Percentiles rank a stretch among this genome's conserved stretches.
phyloP scores from a whole-genome alignment of 2,888 invertebrate species.

The Allacma fusca region DNA sequence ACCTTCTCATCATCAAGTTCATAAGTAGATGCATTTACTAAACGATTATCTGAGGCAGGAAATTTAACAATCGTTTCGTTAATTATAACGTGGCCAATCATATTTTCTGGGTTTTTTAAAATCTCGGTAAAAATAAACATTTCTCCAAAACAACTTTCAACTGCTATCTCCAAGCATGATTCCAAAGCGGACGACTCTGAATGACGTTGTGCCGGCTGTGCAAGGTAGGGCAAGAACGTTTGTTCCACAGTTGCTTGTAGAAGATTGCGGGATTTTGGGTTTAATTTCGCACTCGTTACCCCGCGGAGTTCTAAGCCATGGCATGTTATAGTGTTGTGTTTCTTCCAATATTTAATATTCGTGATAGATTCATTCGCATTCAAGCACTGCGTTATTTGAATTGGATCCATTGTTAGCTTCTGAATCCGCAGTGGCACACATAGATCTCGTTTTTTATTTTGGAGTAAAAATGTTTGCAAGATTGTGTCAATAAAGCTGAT shows the following conservation, averaged over 20 bases:
- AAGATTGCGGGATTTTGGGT: not conserved
- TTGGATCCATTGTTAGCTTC: slow-evolving; percentile 74
- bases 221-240: not conserved
- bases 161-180: not conserved
- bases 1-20: too few species aligned
- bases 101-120: too few species aligned
- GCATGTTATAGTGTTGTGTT: slow-evolving; percentile 69
- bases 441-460: slow-evolving; percentile 74
- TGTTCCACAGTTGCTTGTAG: not conserved
- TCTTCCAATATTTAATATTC: slow-evolving; percentile 63
- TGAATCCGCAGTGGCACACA: slow-evolving; percentile 79
- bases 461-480: slow-evolving; percentile 81
- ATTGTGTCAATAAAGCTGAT: slow-evolving; percentile 87
- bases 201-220: too few species aligned
- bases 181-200: not conserved
- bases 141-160: not conserved
- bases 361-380: not conserved
- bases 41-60: too few species aligned
- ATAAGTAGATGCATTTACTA: too few species aligned
- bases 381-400: not conserved
- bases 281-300: slow-evolving; percentile 63
- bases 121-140: not conserved
- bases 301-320: slow-evolving; percentile 82
- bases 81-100: too few species aligned
- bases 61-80: too few species aligned